Percentiles rank a stretch among this genome's conserved stretches.
These are phyloP conservation scores for Porites australiensis DNA, from an alignment of 64 coral and sea anemone genomes.

Conservation along the genomic window DNA sequence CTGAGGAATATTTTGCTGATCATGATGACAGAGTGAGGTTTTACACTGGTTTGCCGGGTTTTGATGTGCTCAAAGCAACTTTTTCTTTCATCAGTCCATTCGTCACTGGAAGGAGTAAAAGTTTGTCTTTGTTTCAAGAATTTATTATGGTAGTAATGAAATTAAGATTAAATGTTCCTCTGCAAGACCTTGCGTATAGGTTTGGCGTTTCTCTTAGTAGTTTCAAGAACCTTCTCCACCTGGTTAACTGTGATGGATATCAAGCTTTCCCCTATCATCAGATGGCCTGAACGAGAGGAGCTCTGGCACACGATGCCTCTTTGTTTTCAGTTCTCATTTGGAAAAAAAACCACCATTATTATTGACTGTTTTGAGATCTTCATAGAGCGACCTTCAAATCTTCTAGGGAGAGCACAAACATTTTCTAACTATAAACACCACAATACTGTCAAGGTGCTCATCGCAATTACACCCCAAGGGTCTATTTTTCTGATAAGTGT, in stretches of 20 bases:
- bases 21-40: conserved; percentile 53
- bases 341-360: conserved; percentile 29
- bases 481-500: neutral
- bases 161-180: conserved; percentile 15
- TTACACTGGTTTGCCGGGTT: conserved; percentile 47
- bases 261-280: neutral
- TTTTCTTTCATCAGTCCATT: conserved; percentile 14
- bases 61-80: conserved; percentile 21
- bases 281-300: conserved; percentile 47
- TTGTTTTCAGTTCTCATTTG: conserved; percentile 49
- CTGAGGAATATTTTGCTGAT: conserved; percentile 21
- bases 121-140: conserved; percentile 31
- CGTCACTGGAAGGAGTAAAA: conserved; percentile 36
- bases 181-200: conserved; percentile 25
- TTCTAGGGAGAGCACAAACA: neutral
- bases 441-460: neutral
- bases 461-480: neutral
- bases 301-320: conserved; percentile 52
- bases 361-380: conserved; percentile 3
- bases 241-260: conserved; percentile 22
- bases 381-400: conserved; percentile 1
- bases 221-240: conserved; percentile 17
- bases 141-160: conserved; percentile 14
- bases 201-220: conserved; percentile 23
- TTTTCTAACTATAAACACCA: neutral